These are phyloP conservation scores for Sphyrna mokarran DNA, from an alignment of 2,113 vertebrate genomes.

Conservation along the genomic window DNA sequence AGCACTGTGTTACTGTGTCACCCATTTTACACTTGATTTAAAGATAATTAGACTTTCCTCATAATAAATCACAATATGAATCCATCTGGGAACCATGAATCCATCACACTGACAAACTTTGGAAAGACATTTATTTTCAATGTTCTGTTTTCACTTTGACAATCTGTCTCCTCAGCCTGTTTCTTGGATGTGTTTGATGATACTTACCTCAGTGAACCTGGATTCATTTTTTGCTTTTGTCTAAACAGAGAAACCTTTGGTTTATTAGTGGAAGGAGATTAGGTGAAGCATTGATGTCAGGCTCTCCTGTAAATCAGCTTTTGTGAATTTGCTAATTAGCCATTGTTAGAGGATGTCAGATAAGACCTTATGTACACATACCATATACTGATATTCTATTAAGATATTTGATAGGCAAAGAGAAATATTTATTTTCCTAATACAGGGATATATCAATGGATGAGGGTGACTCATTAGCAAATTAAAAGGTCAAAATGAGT, in stretches of 20 bases:
- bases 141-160: neutral
- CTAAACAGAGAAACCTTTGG: neutral
- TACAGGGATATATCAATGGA: neutral
- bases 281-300: neutral
- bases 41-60: neutral
- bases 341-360: neutral
- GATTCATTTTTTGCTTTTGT: neutral
- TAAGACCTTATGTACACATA: neutral
- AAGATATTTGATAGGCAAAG: neutral
- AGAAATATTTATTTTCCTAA: neutral
- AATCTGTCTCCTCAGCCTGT: neutral
- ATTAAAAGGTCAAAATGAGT: neutral
- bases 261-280: neutral
- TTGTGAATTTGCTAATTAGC: neutral
- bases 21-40: neutral
- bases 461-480: neutral
- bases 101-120: neutral
- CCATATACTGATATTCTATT: neutral
- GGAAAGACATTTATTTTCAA: neutral
- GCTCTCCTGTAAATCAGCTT: neutral
- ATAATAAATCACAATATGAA: neutral
- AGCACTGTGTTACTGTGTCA: too few relatives aligned
- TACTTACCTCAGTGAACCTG: neutral
- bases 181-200: neutral
- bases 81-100: neutral